Percentiles rank a stretch among this genome's conserved stretches.
Conservation (phyloP, 64 coral and sea anemone species). For the Pocillopora verrucosa region DNA sequence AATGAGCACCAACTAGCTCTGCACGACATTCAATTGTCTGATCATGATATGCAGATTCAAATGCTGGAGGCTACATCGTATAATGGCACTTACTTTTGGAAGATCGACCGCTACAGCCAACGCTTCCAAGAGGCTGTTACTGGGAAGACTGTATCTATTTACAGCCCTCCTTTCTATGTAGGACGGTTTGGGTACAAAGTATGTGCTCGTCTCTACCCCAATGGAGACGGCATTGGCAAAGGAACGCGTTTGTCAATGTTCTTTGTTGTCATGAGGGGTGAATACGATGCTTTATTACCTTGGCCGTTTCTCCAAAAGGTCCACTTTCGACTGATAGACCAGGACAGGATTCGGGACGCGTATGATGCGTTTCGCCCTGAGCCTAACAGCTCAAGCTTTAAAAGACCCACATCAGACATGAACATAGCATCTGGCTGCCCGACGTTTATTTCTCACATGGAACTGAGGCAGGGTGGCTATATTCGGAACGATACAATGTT, state of each 20-base stretch:
- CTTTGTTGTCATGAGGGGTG: slow-evolving; percentile 31
- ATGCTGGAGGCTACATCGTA: neutral
- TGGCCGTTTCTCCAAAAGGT: slow-evolving; percentile 38
- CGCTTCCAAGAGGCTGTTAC: neutral
- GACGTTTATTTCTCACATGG: neutral
- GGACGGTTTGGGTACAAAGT: slow-evolving; percentile 43
- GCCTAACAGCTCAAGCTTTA: slow-evolving; percentile 30
- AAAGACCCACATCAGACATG: slow-evolving; percentile 15
- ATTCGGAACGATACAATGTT: slow-evolving; percentile 8
- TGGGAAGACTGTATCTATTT: slow-evolving; percentile 13
- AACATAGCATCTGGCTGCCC: neutral
- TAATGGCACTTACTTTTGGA: neutral
- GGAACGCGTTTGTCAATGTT: slow-evolving; percentile 24
- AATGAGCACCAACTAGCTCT: slow-evolving; percentile 63
- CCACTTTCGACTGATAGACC: neutral
- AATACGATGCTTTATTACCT: slow-evolving; percentile 24
- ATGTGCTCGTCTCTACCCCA: slow-evolving; percentile 36
- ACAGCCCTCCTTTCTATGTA: slow-evolving; percentile 38
- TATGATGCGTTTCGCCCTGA: slow-evolving; percentile 26
- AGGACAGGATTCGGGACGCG: neutral
- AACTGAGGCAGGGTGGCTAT: neutral
- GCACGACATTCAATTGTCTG: slow-evolving; percentile 64
- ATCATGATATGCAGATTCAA: neutral
- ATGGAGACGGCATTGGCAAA: slow-evolving; percentile 52
- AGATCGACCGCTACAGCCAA: neutral